These are phyloP conservation scores for Hemiscyllium ocellatum DNA, from an alignment of 2,113 vertebrate genomes.

Conservation along the genomic window DNA sequence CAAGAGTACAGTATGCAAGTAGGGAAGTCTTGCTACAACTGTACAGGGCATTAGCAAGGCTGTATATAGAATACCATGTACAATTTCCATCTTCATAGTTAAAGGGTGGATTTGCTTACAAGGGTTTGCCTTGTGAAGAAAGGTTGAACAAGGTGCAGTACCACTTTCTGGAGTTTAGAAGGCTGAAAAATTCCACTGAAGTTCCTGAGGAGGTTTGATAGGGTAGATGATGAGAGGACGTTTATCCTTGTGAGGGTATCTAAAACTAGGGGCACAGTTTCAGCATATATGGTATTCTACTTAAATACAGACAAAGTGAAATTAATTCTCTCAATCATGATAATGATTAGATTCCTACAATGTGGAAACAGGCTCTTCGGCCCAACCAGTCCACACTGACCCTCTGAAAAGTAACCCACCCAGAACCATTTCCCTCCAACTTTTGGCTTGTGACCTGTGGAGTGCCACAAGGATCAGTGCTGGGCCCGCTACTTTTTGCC, in stretches of 20 bases:
- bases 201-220: not conserved
- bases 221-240: not conserved
- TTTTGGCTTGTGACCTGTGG: too few species aligned
- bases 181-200: not conserved
- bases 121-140: not conserved
- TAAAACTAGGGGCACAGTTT: not conserved
- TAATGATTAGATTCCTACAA: not conserved
- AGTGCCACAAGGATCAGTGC: too few species aligned
- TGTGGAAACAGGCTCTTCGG: too few species aligned
- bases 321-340: not conserved
- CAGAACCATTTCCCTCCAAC: too few species aligned
- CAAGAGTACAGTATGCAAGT: not conserved
- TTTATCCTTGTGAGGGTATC: not conserved
- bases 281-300: not conserved
- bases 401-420: too few species aligned
- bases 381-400: too few species aligned
- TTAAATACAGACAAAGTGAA: not conserved
- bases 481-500: too few species aligned
- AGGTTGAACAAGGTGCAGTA: not conserved
- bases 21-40: not conserved
- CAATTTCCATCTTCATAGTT: too few species aligned
- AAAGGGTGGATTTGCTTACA: not conserved
- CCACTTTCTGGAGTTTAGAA: not conserved
- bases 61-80: not conserved
- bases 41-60: not conserved